These are phyloP conservation scores for Brachynemurus nebulosus DNA, from an alignment of 2,888 invertebrate species.

Conservation along the genomic window DNA sequence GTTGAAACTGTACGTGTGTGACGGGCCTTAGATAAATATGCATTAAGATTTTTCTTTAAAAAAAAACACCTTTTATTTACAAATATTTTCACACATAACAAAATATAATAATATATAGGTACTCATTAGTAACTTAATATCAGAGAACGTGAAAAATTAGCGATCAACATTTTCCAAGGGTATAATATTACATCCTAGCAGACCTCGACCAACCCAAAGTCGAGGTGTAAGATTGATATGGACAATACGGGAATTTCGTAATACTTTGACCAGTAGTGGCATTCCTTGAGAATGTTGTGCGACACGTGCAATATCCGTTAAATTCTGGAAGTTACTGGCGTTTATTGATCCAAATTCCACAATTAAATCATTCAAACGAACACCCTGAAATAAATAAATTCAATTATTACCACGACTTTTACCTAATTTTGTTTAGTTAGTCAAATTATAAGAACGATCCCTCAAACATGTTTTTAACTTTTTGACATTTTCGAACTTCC, in stretches of 20 bases:
- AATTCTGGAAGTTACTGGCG: slow-evolving; percentile 48
- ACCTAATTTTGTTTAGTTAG: neutral
- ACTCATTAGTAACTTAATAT: too few relatives aligned
- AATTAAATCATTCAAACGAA: slow-evolving; percentile 53
- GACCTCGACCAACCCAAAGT: slow-evolving; percentile 63
- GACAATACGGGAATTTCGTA: slow-evolving; percentile 36
- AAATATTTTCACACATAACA: too few relatives aligned
- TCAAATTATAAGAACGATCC: too few relatives aligned
- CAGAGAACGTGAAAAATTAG: too few relatives aligned
- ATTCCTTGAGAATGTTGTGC: slow-evolving; percentile 47
- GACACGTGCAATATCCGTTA: slow-evolving; percentile 53
- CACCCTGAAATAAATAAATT: slow-evolving; percentile 40
- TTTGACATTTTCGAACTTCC: too few relatives aligned
- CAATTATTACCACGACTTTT: neutral
- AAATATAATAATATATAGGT: too few relatives aligned
- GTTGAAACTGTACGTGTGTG: too few relatives aligned
- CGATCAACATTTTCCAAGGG: slow-evolving; percentile 32
- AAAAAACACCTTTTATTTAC: too few relatives aligned
- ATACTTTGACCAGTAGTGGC: slow-evolving; percentile 36
- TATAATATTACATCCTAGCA: slow-evolving; percentile 59
- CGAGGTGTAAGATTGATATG: slow-evolving; percentile 51
- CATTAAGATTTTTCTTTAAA: too few relatives aligned
- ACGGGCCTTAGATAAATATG: too few relatives aligned
- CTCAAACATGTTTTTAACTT: too few relatives aligned
- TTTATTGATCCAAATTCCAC: slow-evolving; percentile 68